Percentiles rank a stretch among this genome's conserved stretches.
phyloP scores from a whole-genome alignment of 2,888 invertebrate genomes.

The Hedychridium roseum region DNA sequence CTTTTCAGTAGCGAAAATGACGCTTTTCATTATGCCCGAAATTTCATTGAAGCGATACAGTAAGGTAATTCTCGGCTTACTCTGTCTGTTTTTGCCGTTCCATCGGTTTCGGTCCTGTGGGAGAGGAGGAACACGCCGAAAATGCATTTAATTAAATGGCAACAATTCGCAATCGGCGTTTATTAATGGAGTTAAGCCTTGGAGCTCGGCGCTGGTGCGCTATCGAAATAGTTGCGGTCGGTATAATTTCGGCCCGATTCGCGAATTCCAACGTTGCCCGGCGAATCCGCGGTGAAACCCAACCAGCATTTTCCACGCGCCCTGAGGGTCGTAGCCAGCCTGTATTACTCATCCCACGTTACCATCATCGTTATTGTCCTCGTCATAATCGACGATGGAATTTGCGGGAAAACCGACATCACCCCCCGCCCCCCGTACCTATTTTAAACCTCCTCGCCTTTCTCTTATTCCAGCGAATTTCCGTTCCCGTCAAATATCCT shows the following conservation, averaged over 20 bases:
- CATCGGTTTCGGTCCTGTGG: too few species aligned
- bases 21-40: too few species aligned
- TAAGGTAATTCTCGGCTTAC: too few species aligned
- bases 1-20: too few species aligned
- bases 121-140: conserved; percentile 35
- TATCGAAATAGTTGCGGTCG: conserved; percentile 38
- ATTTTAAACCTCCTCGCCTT: too few species aligned
- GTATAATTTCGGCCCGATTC: conserved; percentile 39
- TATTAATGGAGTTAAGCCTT: conserved; percentile 34
- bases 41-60: too few species aligned
- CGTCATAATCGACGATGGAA: conserved; percentile 10
- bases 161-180: conserved; percentile 40
- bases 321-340: too few species aligned
- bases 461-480: too few species aligned
- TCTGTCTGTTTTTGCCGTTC: not conserved
- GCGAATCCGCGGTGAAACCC: conserved; percentile 5
- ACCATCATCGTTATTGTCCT: conserved; percentile 9
- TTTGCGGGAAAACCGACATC: conserved; percentile 1
- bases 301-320: too few species aligned
- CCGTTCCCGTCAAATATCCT: too few species aligned
- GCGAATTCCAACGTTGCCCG: conserved; percentile 6
- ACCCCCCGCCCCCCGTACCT: too few species aligned
- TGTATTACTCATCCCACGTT: conserved; percentile 1
- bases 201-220: conserved; percentile 14
- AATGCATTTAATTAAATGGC: conserved; percentile 57